Evolutionary conservation across 2,888 invertebrate species (phyloP).

Genomic region (Pyrocoelia pectoralis): DNA sequence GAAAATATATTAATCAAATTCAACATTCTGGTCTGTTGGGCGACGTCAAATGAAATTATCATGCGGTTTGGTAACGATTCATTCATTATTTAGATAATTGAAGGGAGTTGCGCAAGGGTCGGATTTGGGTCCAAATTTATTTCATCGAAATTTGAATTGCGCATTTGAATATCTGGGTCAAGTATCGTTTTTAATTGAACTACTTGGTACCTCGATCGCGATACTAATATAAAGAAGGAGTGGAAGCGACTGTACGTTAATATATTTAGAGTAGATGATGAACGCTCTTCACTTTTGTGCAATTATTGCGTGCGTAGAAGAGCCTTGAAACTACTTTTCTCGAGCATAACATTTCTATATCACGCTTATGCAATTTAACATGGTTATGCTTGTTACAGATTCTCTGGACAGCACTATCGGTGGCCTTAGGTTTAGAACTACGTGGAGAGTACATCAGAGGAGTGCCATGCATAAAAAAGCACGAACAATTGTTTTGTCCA

Average conservation of each 20-base stretch:
- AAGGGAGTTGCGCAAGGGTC: neutral
- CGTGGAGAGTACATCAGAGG: conserved; percentile 88
- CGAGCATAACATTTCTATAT: neutral
- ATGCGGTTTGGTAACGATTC: neutral
- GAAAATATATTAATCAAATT: neutral
- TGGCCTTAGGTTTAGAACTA: conserved; percentile 86
- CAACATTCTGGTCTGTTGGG: too few relatives aligned
- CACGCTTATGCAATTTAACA: neutral
- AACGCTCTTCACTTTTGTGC: neutral
- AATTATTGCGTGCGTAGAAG: neutral
- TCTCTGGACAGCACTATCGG: conserved; percentile 88
- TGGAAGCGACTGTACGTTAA: neutral
- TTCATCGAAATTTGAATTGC: neutral
- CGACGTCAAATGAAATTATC: too few relatives aligned
- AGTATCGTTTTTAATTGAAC: too few relatives aligned
- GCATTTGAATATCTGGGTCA: neutral
- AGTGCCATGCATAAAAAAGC: conserved; percentile 88
- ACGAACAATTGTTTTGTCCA: conserved; percentile 90
- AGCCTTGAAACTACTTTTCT: neutral
- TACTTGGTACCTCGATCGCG: too few relatives aligned
- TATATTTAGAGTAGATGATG: neutral
- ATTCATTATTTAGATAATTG: neutral
- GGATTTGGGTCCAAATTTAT: neutral
- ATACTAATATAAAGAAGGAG: neutral
- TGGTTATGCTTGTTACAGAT: conserved; percentile 66